These are phyloP conservation scores for Hirtodrosophila histrioides DNA, from an alignment of 2,888 invertebrate genomes.

Conservation along the genomic window DNA sequence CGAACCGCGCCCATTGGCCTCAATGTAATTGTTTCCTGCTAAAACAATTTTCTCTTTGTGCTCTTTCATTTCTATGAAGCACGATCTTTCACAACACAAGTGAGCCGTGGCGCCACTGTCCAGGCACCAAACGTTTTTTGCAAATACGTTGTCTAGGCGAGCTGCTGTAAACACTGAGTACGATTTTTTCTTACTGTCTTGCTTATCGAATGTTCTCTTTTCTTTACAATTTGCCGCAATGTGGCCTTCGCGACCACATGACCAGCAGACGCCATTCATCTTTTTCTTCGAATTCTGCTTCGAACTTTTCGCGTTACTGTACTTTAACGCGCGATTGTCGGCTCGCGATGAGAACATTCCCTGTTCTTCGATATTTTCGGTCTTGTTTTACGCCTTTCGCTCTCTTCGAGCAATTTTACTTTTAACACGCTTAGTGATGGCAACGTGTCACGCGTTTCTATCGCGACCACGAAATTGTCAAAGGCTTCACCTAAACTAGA, in stretches of 20 bases:
- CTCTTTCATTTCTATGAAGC: not conserved
- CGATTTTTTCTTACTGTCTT: not conserved
- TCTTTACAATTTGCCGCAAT: not conserved
- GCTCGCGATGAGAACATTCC: not conserved
- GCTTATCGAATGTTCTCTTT: not conserved
- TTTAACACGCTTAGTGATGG: not conserved
- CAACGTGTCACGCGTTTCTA: not conserved
- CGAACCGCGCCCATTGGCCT: not conserved
- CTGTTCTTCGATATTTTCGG: not conserved
- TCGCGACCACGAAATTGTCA: not conserved
- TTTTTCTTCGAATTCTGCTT: not conserved
- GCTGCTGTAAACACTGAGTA: too few species aligned
- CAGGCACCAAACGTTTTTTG: conserved; percentile 74
- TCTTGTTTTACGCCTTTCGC: conserved; percentile 1
- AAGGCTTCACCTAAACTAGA: not conserved
- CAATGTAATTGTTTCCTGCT: not conserved
- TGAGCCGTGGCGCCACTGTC: conserved; percentile 23
- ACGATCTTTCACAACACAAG: not conserved
- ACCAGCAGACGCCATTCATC: not conserved
- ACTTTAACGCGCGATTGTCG: not conserved
- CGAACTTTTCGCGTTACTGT: not conserved
- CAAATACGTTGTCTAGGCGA: too few species aligned
- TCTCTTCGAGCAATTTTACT: conserved; percentile 3
- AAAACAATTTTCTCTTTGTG: not conserved
- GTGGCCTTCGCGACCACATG: not conserved